Percentiles rank a stretch among this genome's conserved stretches.
phyloP scores from a whole-genome alignment of 2,888 invertebrate genomes.

The Conomelus anceps region DNA sequence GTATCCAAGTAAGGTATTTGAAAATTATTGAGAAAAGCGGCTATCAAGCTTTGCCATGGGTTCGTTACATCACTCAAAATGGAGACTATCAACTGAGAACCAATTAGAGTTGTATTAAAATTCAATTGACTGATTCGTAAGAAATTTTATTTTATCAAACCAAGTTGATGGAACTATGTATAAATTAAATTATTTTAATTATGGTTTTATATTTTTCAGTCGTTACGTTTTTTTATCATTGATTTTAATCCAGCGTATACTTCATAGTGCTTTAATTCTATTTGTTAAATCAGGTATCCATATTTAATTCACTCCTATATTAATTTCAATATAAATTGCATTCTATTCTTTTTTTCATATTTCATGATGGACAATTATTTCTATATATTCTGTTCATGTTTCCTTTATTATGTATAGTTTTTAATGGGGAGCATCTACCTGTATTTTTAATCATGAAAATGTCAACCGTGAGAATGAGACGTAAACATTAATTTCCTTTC shows the following conservation, averaged over 20 bases:
- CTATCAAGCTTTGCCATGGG: constrained; percentile 64
- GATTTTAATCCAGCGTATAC: neutral
- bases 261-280: too few species aligned
- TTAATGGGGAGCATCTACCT: too few species aligned
- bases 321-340: too few species aligned
- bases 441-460: too few species aligned
- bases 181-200: neutral
- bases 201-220: neutral
- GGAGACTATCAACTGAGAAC: constrained; percentile 62
- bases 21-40: constrained; percentile 67
- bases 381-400: too few species aligned
- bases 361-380: too few species aligned
- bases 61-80: constrained; percentile 63
- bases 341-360: too few species aligned
- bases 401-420: too few species aligned
- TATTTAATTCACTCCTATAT: too few species aligned
- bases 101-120: constrained; percentile 19
- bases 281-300: too few species aligned
- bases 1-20: constrained; percentile 61
- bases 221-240: neutral
- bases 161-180: neutral
- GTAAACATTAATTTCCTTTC: too few species aligned
- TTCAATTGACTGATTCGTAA: neutral
- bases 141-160: neutral
- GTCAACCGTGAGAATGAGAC: too few species aligned